Evolutionary conservation across 2,797 vertebrate species (phyloP), one percentile per base, ranked within the genome.

Genomic region (Paratrypauchen microcephalus): DNA sequence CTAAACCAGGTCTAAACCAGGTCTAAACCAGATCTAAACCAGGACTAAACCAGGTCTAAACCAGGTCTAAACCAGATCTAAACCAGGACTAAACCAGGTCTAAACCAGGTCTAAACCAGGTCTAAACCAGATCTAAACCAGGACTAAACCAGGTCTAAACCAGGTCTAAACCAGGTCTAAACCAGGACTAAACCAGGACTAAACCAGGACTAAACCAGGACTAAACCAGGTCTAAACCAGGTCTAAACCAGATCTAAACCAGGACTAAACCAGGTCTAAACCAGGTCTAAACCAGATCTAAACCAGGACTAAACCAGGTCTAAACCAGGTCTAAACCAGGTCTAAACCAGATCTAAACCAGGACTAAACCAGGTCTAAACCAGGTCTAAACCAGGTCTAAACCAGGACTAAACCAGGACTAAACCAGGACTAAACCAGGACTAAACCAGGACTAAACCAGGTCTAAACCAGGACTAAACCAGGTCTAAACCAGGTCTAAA

Each of bases 61-160:
- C 57, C 26, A 28, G 54, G 55, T 13, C 55, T 57, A 24, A 57
- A 24, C 24, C 24, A 28, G 54, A 23, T 3, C 55, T 26, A 28
- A 28, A 24, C 55, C 55, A 13, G 23, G 55, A 4, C 23, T 89
- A 86, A 85, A 57, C 23, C 55, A 57, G 55, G 55, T 0, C 23
- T 57, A 28, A n/a, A 6, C 4, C 24, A 36, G 60, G 55, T 0
- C 19, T 61, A 61, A 61, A 61, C 19, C 32, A n/a, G 30, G 32
- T 6, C 7, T 32, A 19, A 30, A 59, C 19, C 18, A 19, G 16
- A 28, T 6, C 28, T 57, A 18, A 30, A 19, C 57, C 26, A 30
- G 28, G 26, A 19, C 57, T 57, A 13, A 56, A 56, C 54, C 54
- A 56, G 54, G 54, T 2, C 57, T 59, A 32, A 28, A 59, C 28